Conservation (phyloP, 2,113 vertebrate genomes). For the Dicerorhinus sumatrensis region DNA sequence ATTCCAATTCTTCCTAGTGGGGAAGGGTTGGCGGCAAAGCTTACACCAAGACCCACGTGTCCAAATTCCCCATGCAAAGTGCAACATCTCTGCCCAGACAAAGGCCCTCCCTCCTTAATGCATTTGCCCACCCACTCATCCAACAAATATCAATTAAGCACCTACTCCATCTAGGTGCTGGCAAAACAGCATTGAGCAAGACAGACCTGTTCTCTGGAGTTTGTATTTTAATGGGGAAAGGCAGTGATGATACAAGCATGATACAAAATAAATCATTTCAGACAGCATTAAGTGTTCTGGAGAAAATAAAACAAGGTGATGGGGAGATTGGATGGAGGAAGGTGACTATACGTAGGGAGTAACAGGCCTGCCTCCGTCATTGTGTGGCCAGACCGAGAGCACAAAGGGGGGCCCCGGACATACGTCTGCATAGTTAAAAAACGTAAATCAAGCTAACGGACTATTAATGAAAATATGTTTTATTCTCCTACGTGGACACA, state of each 20-base stretch:
- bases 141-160: background rate
- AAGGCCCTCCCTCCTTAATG: background rate
- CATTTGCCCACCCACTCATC: background rate
- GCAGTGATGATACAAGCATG: background rate
- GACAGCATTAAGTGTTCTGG: background rate
- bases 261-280: background rate
- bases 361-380: rapidly evolving
- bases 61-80: background rate
- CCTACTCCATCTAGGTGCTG: background rate
- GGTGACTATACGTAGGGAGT: too few species aligned
- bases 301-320: background rate
- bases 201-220: background rate
- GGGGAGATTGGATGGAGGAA: background rate
- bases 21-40: background rate
- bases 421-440: background rate
- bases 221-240: background rate
- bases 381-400: background rate
- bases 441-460: background rate
- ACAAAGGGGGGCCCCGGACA: background rate
- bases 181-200: background rate
- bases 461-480: background rate
- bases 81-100: background rate
- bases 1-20: background rate
- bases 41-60: background rate
- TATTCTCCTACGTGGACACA: background rate